Conservation (phyloP, 2,797 vertebrate species). For the Myotis findleyi region DNA sequence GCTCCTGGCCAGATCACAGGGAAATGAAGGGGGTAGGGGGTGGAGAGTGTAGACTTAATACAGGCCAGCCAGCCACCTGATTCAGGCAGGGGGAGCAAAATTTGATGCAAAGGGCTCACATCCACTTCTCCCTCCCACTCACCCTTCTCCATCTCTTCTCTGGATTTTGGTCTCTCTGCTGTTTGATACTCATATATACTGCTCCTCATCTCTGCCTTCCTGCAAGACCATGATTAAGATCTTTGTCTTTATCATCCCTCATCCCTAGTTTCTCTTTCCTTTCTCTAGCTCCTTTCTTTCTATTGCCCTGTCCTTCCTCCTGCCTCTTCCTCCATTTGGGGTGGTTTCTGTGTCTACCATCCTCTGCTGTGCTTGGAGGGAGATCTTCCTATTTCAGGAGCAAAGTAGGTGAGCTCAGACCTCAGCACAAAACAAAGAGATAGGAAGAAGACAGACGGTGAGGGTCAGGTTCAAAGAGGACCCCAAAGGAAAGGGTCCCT, state of each 20-base stretch:
- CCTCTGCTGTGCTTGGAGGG: not conserved
- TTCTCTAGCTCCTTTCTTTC: not conserved
- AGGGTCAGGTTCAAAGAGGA: constrained; percentile 21
- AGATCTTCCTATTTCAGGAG: not conserved
- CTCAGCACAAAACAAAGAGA: not conserved
- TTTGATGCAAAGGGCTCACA: not conserved
- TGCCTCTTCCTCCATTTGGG: not conserved
- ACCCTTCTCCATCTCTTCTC: not conserved
- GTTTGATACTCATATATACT: not conserved
- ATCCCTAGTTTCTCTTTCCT: not conserved
- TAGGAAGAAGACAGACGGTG: not conserved
- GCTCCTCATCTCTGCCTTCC: not conserved
- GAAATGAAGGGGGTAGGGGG: not conserved
- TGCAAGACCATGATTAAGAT: not conserved
- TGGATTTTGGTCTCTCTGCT: not conserved
- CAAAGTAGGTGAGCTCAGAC: not conserved
- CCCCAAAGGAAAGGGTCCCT: not conserved
- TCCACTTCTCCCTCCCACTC: not conserved
- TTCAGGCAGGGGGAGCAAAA: not conserved
- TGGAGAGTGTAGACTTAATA: not conserved
- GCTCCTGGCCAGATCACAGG: not conserved
- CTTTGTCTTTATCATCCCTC: not conserved
- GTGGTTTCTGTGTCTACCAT: not conserved
- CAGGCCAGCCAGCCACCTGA: not conserved
- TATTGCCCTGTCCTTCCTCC: not conserved